Evolutionary conservation across 2,113 vertebrate species (phyloP), one percentile per base, ranked within the genome.

Genomic region (Atrichornis clamosus): DNA sequence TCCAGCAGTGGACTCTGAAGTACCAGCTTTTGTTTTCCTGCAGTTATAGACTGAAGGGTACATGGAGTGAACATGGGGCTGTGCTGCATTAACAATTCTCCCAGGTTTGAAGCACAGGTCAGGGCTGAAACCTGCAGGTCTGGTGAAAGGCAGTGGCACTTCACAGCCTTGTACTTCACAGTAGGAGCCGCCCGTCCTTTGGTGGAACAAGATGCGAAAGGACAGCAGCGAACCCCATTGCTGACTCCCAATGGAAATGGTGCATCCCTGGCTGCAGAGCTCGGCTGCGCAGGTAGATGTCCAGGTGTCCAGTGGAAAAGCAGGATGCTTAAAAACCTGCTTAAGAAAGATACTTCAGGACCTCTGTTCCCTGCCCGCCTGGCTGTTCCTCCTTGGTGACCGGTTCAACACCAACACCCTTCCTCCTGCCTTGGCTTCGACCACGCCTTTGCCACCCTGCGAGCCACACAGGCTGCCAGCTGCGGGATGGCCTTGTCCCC

Each of bases 201-300:
- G 21, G 62, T 4, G 28, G 44, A 23, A 30, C 20, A 50, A 53
- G 65, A 28, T 0, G 27, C 28, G 37, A 6, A 47, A 37, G 10
- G 9, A 20, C 35, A 7, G 2, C 19, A 27, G 60, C 0, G 59
- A 81, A 5, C 20, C 28, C 37, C 12, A 7, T 0, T 7, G 14
- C 52, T 46, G 55, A 7, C 24, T 18, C 5, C 6, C 19, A 2
- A 5, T 8, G 30, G 56, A 14, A 65, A 7, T 0, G 8, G n/a
- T 1, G 30, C 47, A 39, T n/a, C 65, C n/a, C 23, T 13, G 52
- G 17, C 4, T 35, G 19, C 46, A 42, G 42, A 27, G 30, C 8
- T 14, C 26, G 62, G 24, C 24, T 68, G 39, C 60, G 17, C 47
- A 8, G 47, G 3, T 0, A 2, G 24, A 2, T 11, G 42, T 5